Percentiles rank a stretch among this genome's conserved stretches.
Conservation (phyloP, 1,140 invertebrate species). For the Trachymyrmex septentrionalis region DNA sequence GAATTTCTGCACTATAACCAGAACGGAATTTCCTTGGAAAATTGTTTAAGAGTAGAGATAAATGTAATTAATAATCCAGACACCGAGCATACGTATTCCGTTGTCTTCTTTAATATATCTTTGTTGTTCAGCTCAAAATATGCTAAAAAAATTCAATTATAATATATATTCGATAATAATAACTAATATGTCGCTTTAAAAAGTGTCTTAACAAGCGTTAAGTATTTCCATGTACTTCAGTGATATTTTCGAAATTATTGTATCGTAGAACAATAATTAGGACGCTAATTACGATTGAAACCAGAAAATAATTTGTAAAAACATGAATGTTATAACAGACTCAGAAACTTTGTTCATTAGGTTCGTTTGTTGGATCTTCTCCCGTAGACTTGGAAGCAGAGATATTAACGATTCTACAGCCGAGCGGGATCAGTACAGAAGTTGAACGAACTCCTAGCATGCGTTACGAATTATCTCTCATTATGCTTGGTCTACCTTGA, state of each 20-base stretch:
- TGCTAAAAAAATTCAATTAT: neutral
- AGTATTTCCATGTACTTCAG: neutral
- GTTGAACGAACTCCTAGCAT: constrained; percentile 56
- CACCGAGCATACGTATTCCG: neutral
- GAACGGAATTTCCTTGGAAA: constrained; percentile 27
- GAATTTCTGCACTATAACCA: constrained; percentile 18
- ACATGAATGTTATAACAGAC: constrained; percentile 14
- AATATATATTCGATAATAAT: neutral
- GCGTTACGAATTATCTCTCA: constrained; percentile 52
- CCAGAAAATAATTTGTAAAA: constrained; percentile 51
- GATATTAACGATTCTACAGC: constrained; percentile 37
- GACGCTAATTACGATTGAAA: constrained; percentile 26
- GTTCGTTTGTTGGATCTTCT: constrained; percentile 23
- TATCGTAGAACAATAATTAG: neutral
- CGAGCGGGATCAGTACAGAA: constrained; percentile 37
- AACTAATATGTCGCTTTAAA: neutral
- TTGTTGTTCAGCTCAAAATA: neutral
- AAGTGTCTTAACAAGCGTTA: neutral
- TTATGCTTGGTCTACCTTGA: constrained; percentile 60
- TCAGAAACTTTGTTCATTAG: constrained; percentile 51
- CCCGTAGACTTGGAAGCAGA: neutral
- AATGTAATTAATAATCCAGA: constrained; percentile 31
- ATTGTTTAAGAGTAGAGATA: constrained; percentile 11
- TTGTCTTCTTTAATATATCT: neutral
- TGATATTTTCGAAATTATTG: neutral